Evolutionary conservation across 2,113 vertebrate species (phyloP), one percentile per base, ranked within the genome.

Genomic region (Pavo muticus): DNA sequence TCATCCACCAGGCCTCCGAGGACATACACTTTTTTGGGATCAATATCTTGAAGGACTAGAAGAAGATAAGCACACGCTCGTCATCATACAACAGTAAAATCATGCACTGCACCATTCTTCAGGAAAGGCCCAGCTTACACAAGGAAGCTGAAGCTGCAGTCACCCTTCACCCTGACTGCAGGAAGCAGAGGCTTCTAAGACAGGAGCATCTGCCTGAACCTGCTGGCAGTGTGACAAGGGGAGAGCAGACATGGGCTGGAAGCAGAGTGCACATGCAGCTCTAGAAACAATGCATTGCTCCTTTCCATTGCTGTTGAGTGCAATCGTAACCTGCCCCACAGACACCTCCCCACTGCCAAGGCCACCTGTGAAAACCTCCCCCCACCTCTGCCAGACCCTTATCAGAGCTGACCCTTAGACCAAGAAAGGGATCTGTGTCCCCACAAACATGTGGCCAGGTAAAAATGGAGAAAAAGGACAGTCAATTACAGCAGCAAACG

Each of bases 1-100:
- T 99, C 99, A 72, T 99, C 99, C 90, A 99, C 99, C 60, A 99
- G 98, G 24, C 99, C 99, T 39, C 99, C 99, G 3, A 99, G 98
- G 87, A 99, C 64, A 1, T 99, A 99, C 39, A 99, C 98, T 73
- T 98, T 99, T 60, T 98, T 96, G 3, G 96, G 90, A 50, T 98
- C 98, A 52, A 99, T 80, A 11, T 98, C 97, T 94, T 98, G 96
- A 91, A 99, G 98, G 50, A 97, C 99, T 99, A 94, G 76, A 94
- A 96, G 76, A 78, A 94, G 92, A 94, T 6, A 84, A 47, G 32
- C 40, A 17, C 10, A 14, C 11, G 45, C 32, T 94, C 35, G 84
- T 8, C 42, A 87, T 3, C 47, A 54, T 0, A 4, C 6, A 39
- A 23, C 45, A 83, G 39, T 4, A 54, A 78, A 76, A 40, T 16